Conservation (phyloP, 2,888 invertebrate genomes). For the Netelia melanura region DNA sequence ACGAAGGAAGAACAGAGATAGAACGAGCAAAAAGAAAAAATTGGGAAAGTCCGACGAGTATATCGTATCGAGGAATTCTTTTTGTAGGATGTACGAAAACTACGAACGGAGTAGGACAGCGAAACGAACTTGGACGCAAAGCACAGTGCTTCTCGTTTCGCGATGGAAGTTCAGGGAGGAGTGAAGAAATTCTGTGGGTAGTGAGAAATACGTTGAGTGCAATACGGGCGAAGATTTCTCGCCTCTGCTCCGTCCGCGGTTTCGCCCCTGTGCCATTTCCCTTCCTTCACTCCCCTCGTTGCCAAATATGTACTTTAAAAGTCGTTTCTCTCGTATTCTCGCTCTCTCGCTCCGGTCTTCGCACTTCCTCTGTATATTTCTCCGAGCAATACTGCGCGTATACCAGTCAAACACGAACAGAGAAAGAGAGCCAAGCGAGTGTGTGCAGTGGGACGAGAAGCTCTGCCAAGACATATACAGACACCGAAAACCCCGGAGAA, state of each 20-base stretch:
- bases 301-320: slow-evolving; percentile 67
- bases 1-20: background rate
- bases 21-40: slow-evolving; percentile 11
- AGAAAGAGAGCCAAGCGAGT: background rate
- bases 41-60: slow-evolving; percentile 21
- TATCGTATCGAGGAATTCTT: slow-evolving; percentile 34
- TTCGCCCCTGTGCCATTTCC: background rate
- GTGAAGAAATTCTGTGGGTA: slow-evolving; percentile 22
- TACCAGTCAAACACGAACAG: slow-evolving; percentile 32
- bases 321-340: slow-evolving; percentile 44
- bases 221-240: slow-evolving; percentile 48
- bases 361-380: slow-evolving; percentile 58
- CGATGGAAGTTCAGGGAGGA: background rate
- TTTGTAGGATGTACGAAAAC: background rate
- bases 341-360: slow-evolving; percentile 47
- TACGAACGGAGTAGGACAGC: slow-evolving; percentile 30
- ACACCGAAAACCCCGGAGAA: slow-evolving; percentile 20
- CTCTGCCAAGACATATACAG: slow-evolving; percentile 21
- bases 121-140: background rate
- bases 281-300: background rate
- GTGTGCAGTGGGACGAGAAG: slow-evolving; percentile 8
- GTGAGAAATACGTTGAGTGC: slow-evolving; percentile 42
- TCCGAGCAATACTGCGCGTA: slow-evolving; percentile 31
- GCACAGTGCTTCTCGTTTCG: background rate
- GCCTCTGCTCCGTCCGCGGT: slow-evolving; percentile 35